Evolutionary conservation across 2,888 invertebrate genomes (phyloP), one percentile per base, ranked within the genome.

Genomic region (Stenotaenia linearis): DNA sequence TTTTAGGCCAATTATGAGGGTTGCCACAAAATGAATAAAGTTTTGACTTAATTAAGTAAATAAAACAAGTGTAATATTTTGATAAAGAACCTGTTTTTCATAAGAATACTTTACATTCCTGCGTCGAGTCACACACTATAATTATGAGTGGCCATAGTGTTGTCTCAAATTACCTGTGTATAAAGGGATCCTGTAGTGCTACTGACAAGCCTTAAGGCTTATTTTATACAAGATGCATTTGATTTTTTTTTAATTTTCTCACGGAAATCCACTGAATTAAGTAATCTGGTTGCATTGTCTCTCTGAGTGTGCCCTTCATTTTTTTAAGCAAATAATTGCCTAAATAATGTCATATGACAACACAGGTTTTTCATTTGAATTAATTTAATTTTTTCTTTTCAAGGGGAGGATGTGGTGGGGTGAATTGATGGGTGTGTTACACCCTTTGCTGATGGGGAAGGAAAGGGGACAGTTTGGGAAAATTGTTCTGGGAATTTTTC

Each of bases 101-200:
- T 25, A 61, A 61, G 61, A 61, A 61, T 61, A 61, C 15, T 61
- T 61, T 28, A 25, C 61, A 61, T 61, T 61, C 25, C 61, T 61
- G 15, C 23, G 25, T 61, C 61, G 10, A 61, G 61, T 61, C 61
- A 61, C 61, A 61, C 61, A 61, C 25, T 61, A 23, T 23, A 61
- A 61, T 61, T 61, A 61, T 61, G 61, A 61, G 61, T 61, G 61
- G 61, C 61, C 61, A 61, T 61, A 61, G 7, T 61, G 61, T 61
- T 61, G 61, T 25, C 61, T 61, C 61, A 61, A 61, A 61, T 61
- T 61, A 61, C 61, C 61, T 61, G 61, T 25, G 61, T 61, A 61
- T 61, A 61, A 61, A 61, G 61, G 23, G 61, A 61, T 61, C 61
- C 61, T 61, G 61, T 61, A 61, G 61, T 25, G 61, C 61, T 61